Evolutionary conservation across 2,113 vertebrate species (phyloP).

Genomic region (Oreochromis spilurus): DNA sequence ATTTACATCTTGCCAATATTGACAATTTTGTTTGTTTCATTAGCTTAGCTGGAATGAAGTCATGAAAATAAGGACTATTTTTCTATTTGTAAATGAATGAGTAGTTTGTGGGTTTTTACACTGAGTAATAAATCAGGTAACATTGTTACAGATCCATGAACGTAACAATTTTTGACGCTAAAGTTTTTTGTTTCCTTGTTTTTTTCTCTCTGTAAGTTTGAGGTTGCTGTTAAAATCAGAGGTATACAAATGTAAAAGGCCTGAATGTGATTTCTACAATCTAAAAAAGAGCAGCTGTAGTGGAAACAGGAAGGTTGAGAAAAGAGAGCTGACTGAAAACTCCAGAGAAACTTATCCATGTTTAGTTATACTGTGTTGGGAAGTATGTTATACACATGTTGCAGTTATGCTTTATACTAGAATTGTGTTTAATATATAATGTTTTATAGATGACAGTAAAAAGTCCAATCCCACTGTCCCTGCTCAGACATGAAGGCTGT

Average conservation of each 20-base stretch:
- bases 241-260: not conserved
- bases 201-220: too few relatives aligned
- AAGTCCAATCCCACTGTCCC: not conserved
- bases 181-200: not conserved
- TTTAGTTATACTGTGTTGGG: not conserved
- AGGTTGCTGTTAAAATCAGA: too few relatives aligned
- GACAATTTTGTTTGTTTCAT: too few relatives aligned
- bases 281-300: not conserved
- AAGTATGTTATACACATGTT: not conserved
- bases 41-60: too few relatives aligned
- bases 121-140: too few relatives aligned
- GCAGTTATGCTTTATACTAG: accelerated
- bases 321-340: not conserved
- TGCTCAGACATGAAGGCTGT: not conserved
- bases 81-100: too few relatives aligned
- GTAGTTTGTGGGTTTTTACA: too few relatives aligned
- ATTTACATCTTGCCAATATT: too few relatives aligned
- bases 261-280: not conserved
- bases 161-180: not conserved
- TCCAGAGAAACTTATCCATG: not conserved
- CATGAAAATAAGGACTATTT: too few relatives aligned
- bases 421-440: not conserved
- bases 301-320: not conserved
- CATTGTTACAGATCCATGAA: too few relatives aligned
- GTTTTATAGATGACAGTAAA: accelerated